Evolutionary conservation across 2,888 invertebrate species (phyloP).

Genomic region (Conus canariensis): DNA sequence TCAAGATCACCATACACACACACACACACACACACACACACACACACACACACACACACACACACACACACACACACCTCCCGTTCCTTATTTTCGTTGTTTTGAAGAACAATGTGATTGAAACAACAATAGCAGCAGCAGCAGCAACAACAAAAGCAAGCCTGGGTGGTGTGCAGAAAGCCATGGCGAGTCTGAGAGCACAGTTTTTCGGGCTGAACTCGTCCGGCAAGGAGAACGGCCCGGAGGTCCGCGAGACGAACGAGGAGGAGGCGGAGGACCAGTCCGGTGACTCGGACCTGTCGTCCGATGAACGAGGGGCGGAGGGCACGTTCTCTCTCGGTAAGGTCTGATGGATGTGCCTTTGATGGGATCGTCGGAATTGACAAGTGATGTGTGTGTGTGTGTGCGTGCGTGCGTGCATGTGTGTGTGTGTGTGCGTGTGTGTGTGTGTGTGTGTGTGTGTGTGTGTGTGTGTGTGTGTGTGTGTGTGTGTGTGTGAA

Average conservation of each 20-base stretch:
- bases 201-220: slow-evolving; percentile 53
- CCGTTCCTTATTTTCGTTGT: too few species aligned
- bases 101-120: too few species aligned
- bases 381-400: not conserved
- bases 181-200: slow-evolving; percentile 48
- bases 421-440: not conserved
- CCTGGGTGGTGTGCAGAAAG: slow-evolving; percentile 11
- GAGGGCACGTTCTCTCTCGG: slow-evolving; percentile 64
- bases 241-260: slow-evolving; percentile 44
- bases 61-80: too few species aligned
- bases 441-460: not conserved
- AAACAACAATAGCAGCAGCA: too few species aligned
- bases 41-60: too few species aligned
- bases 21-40: too few species aligned
- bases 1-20: too few species aligned
- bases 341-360: slow-evolving; percentile 30
- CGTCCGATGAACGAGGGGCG: slow-evolving; percentile 54
- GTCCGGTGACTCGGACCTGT: slow-evolving; percentile 58
- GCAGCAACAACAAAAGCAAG: too few species aligned
- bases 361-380: too few species aligned
- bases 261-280: slow-evolving; percentile 37
- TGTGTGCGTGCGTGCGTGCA: slow-evolving; percentile 10
- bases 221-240: not conserved
- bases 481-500: not conserved
- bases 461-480: slow-evolving; percentile 3